Base-by-base conservation (phyloP, 1,140 invertebrate species). In the Drosophila ambigua region DNA sequence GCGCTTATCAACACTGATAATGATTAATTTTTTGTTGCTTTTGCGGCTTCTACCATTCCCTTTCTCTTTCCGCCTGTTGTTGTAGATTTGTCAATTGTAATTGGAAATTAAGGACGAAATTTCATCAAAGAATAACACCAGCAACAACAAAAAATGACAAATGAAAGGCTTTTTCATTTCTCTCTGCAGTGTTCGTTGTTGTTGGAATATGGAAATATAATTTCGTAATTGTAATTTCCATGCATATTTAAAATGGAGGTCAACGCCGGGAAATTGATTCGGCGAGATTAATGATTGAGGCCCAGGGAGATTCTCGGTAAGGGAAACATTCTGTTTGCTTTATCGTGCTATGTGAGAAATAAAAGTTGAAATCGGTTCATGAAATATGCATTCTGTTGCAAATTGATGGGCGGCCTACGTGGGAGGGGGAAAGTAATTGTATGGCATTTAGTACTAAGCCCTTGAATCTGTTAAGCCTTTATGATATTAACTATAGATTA, bases 1-100 rank as follows among this genome's bases (percentile, higher is more conserved):
- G 53, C 58, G 82, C 77, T 85, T 85, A 85, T 85, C 81, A 85
- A 53, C 82, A 51, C 77, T 72, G 81, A 85, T 85, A 85, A 87
- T 87, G 81, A 85, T 85, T 85, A 87, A 85, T 87, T 87, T 75
- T 24, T 24, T 54, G 52, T 62, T 63, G 44, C 65, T 69, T 49
- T 71, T 77, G 66, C 51, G 50, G 45, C 64, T 58, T 39, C 31
- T 3, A 11, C 3, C 24, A 6, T 2, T 16, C 11, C 9, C n/a
- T 31, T 7, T 13, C 35, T 11, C n/a, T 50, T 65, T 51, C 24
- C 16, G 31, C 28, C 16, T 7, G 9, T 24, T 52, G 31, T 58
- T 69, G 66, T 26, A 67, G 66, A 69, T 69, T 69, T 69, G 66
- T 69, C 51, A 69, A 67, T 69, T 55, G 52, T 69, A 69, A 69